Conservation (phyloP, 2,797 vertebrate genomes). For the Paguma larvata region DNA sequence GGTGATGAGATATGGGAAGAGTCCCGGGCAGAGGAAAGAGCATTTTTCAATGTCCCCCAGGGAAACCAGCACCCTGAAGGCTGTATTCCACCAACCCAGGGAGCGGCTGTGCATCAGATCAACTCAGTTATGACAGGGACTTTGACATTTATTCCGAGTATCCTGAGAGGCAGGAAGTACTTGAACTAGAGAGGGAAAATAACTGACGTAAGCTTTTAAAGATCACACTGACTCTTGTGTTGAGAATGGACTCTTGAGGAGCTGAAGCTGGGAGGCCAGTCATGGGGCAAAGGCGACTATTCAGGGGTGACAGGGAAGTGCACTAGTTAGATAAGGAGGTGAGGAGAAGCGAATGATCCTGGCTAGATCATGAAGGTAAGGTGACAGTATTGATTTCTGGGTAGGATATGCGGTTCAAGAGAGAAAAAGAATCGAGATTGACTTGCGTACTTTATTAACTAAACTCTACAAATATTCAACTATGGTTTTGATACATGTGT, state of each 20-base stretch:
- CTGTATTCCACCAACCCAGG: no score
- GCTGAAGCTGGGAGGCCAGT: not conserved
- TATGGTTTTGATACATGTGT: not conserved
- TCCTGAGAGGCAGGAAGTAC: not conserved
- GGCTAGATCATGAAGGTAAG: not conserved
- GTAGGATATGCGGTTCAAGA: not conserved
- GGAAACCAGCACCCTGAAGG: no score
- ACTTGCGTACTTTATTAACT: not conserved
- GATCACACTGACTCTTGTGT: not conserved
- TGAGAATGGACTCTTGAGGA: not conserved
- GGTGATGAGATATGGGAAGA: not conserved
- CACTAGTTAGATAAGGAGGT: no score
- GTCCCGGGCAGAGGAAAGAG: not conserved
- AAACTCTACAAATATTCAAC: not conserved
- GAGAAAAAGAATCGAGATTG: not conserved
- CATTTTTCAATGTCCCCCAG: not conserved
- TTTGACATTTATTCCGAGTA: not conserved
- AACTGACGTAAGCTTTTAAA: not conserved
- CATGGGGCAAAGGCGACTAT: not conserved
- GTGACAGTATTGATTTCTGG: not conserved
- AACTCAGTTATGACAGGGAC: not conserved
- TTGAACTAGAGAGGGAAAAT: not conserved
- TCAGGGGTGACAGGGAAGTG: fast-evolving
- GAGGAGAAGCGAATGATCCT: fast-evolving
- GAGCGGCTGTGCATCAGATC: no score